Conservation (phyloP, 2,113 vertebrate species). For the Chionis minor region DNA sequence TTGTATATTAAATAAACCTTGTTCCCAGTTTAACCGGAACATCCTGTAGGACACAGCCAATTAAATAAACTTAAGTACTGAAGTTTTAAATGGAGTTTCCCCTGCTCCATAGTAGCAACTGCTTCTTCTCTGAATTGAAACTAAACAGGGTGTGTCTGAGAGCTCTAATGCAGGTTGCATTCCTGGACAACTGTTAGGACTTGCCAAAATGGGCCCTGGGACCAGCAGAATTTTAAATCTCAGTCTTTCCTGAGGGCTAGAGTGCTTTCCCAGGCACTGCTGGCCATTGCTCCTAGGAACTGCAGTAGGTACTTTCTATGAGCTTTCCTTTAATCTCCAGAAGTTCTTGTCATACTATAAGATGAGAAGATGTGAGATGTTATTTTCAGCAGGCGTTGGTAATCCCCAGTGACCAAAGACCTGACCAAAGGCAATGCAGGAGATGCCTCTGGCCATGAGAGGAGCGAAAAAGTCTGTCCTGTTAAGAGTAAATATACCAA, state of each 20-base stretch:
- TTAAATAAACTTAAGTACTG: not conserved
- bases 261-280: not conserved
- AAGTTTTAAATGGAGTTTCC: not conserved
- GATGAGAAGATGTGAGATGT: not conserved
- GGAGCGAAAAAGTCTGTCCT: not conserved
- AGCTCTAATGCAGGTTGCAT: not conserved
- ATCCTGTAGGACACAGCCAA: not conserved
- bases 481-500: not conserved
- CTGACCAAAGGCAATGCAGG: not conserved
- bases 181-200: not conserved
- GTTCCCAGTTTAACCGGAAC: conserved; percentile 16
- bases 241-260: not conserved
- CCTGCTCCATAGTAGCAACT: not conserved
- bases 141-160: not conserved
- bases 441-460: not conserved
- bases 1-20: not conserved
- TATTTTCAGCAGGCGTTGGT: not conserved
- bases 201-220: not conserved
- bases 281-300: not conserved
- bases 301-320: not conserved
- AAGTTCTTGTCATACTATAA: not conserved
- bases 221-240: not conserved
- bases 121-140: not conserved
- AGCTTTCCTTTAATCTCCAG: not conserved
- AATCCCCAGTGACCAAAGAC: not conserved